Evolutionary conservation across 2,113 vertebrate genomes (phyloP).

Genomic region (Bubalus kerabau): DNA sequence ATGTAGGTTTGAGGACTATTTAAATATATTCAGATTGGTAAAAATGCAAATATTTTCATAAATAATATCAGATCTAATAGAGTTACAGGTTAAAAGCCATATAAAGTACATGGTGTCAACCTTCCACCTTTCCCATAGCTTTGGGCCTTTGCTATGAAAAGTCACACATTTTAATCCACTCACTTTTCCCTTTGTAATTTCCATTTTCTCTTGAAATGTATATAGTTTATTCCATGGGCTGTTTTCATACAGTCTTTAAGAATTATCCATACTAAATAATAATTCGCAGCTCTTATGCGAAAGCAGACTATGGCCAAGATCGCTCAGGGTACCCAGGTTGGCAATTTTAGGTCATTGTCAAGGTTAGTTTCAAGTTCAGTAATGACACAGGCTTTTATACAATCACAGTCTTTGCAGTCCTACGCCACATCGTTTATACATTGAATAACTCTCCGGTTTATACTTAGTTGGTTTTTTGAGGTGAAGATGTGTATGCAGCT

Average conservation of each 20-base stretch:
- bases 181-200: background rate
- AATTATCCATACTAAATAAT: background rate
- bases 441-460: background rate
- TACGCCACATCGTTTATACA: background rate
- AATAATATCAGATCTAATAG: background rate
- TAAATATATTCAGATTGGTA: background rate
- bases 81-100: background rate
- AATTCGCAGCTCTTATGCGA: background rate
- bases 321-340: background rate
- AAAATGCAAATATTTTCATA: conserved; percentile 35
- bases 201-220: background rate
- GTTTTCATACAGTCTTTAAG: background rate
- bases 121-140: background rate
- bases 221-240: background rate
- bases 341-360: background rate
- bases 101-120: background rate
- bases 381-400: background rate
- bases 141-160: background rate
- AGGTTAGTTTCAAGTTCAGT: background rate
- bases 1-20: conserved; percentile 6
- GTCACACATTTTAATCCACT: background rate
- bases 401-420: background rate
- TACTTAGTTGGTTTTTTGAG: background rate
- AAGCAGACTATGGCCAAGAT: background rate
- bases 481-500: background rate